Conservation (phyloP, 2,888 invertebrate species). For the Conus canariensis region DNA sequence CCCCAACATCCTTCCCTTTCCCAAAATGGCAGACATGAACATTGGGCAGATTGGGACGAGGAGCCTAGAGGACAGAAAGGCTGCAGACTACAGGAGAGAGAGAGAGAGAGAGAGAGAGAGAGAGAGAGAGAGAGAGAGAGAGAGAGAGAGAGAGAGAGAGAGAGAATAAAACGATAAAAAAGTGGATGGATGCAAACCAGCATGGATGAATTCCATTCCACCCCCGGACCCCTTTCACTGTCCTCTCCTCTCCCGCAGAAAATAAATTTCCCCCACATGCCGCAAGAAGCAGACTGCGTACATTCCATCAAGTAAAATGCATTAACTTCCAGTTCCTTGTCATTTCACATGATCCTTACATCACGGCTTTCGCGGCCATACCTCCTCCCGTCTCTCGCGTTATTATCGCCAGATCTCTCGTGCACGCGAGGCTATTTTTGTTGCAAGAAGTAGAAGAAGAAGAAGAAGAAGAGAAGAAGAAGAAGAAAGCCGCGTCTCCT, state of each 20-base stretch:
- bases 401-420: constrained; percentile 35
- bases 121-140: no score
- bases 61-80: not conserved
- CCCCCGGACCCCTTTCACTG: not conserved
- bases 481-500: not conserved
- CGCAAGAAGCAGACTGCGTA: constrained; percentile 33
- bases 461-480: not conserved
- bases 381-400: not conserved
- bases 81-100: no score
- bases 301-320: constrained; percentile 35
- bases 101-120: no score
- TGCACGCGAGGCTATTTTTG: constrained; percentile 26
- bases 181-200: no score
- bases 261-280: constrained; percentile 11
- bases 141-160: no score
- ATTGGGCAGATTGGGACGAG: not conserved
- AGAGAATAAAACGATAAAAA: no score
- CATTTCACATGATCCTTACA: not conserved
- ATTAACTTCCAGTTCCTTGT: constrained; percentile 29
- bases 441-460: not conserved
- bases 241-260: not conserved
- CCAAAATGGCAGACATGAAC: not conserved
- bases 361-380: not conserved
- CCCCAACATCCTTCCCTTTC: not conserved
- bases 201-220: constrained; percentile 2